Evolutionary conservation across 1,140 invertebrate species (phyloP), one percentile per base, ranked within the genome.

Genomic region (Spodoptera frugiperda): DNA sequence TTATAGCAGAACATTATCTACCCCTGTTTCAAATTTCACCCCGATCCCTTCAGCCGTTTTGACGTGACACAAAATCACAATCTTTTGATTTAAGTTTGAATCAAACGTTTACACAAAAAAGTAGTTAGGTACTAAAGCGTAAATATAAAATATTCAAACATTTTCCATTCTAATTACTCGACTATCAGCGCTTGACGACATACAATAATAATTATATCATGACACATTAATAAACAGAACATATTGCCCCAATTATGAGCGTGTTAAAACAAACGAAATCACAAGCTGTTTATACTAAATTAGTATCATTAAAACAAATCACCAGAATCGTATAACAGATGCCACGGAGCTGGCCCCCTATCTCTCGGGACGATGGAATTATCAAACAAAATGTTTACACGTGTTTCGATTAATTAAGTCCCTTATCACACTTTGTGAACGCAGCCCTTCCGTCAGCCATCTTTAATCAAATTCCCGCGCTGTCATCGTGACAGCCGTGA

Each of bases 381-480:
- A 91, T 91, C 91, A 88, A 87, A 90, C 86, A 89, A 88, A 89
- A 83, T 89, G 89, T 91, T 91, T 90, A 91, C 90, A 93, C 88
- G 90, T 93, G 91, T 89, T 87, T 75, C 83, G 82, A 90, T 92
- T 92, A 91, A 93, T 91, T 91, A 83, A 88, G 85, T 84, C 87
- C 81, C 83, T 91, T 92, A 92, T 92, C 89, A 85, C 84, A 79
- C 83, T 80, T 80, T 85, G 78, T 84, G 80, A 78, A 82, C 78
- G 80, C 81, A 76, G 80, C 82, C 80, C 84, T 83, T 82, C 82
- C 84, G 74, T 46, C 67, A 71, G 71, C 78, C 68, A 77, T 71
- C 21, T 89, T 87, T 87, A 84, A 86, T 88, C 79, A 87, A 39
- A 78, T 81, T 88, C 85, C 84, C 86, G 85, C 82, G 80, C 83